Evolutionary conservation across 2,113 vertebrate genomes (phyloP).

Genomic region (Zapus hudsonius): DNA sequence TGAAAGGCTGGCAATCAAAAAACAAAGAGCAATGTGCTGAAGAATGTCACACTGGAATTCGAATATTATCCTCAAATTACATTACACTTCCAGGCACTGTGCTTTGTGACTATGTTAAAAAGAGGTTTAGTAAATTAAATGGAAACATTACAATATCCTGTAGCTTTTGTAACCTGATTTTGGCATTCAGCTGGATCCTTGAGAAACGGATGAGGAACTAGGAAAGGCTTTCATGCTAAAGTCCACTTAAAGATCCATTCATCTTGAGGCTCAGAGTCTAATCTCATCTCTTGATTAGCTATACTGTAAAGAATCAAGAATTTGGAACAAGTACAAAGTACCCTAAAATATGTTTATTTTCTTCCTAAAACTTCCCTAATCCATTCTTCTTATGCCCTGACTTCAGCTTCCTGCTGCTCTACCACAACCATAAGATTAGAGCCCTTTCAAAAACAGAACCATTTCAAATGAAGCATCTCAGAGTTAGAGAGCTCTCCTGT

Average conservation of each 20-base stretch:
- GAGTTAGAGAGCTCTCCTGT: neutral
- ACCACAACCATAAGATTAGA: neutral
- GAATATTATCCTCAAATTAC: neutral
- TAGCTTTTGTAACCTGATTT: neutral
- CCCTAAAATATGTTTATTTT: neutral
- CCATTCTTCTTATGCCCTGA: neutral
- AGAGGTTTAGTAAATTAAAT: neutral
- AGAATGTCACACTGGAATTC: neutral
- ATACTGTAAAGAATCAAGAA: neutral
- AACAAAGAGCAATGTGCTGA: neutral
- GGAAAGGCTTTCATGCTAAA: neutral
- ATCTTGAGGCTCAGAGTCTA: neutral
- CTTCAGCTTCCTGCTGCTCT: neutral
- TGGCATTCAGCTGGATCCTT: neutral
- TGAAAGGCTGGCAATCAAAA: neutral
- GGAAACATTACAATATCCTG: neutral
- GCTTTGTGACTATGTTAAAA: conserved; percentile 4
- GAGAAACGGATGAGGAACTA: neutral
- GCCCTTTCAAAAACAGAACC: neutral
- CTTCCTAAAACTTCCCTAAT: neutral
- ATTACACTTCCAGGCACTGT: neutral
- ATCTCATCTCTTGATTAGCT: neutral
- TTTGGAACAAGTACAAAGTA: neutral
- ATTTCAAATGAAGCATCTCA: neutral
- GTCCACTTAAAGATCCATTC: neutral